These are phyloP conservation scores for Pterocles burchelli DNA, from an alignment of 2,113 vertebrate species.

Conservation along the genomic window DNA sequence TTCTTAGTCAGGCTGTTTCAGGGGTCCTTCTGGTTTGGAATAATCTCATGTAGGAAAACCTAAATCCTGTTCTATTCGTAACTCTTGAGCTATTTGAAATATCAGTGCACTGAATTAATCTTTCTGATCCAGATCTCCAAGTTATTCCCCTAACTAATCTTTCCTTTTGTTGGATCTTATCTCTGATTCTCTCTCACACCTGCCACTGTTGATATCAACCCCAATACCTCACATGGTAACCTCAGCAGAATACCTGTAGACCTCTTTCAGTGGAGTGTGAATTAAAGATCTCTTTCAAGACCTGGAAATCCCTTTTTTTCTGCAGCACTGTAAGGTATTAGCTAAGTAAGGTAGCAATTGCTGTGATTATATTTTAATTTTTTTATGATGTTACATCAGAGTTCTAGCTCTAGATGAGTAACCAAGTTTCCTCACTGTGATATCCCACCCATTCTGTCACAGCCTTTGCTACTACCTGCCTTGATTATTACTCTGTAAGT, in stretches of 20 bases:
- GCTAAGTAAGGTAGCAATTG: neutral
- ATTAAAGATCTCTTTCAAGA: neutral
- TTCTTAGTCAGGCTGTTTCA: neutral
- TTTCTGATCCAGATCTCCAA: neutral
- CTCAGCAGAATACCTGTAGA: neutral
- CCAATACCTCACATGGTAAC: neutral
- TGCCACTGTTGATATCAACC: neutral
- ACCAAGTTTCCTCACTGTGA: neutral
- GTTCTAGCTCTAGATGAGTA: neutral
- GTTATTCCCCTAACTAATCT: neutral
- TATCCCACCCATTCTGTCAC: neutral
- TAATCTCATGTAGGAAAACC: neutral
- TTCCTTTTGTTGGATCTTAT: neutral
- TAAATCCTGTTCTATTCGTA: neutral
- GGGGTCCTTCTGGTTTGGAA: neutral
- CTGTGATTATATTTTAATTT: neutral
- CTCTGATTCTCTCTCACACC: neutral
- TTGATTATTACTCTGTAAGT: neutral
- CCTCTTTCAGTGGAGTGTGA: neutral
- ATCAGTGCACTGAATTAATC: neutral
- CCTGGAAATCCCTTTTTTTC: neutral
- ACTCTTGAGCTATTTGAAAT: neutral
- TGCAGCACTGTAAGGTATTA: neutral
- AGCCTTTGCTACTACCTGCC: neutral
- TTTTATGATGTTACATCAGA: neutral